Evolutionary conservation across 2,797 vertebrate genomes (phyloP).

Genomic region (Scolopax bukidnonensis): DNA sequence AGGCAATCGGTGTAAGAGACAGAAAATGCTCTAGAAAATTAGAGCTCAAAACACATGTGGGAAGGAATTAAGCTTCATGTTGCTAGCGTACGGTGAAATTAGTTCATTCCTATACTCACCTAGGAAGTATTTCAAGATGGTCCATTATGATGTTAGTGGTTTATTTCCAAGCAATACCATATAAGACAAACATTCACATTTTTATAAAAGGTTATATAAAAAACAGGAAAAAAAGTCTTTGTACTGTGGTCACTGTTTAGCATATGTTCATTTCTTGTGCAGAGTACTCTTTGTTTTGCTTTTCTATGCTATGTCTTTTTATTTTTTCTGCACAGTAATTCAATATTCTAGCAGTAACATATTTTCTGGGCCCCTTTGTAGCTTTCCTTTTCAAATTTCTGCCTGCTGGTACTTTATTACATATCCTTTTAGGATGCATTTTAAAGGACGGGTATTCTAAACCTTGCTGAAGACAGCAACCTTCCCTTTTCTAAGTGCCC

Average conservation of each 20-base stretch:
- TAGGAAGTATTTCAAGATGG: background rate
- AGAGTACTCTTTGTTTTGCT: background rate
- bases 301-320: background rate
- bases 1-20: background rate
- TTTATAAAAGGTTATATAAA: background rate
- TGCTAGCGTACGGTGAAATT: background rate
- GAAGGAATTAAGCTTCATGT: background rate
- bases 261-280: background rate
- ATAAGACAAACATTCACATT: background rate
- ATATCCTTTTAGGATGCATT: background rate
- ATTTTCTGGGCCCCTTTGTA: background rate
- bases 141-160: background rate
- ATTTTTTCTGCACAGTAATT: background rate
- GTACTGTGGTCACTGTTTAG: background rate
- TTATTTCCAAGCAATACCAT: background rate
- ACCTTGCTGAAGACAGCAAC: background rate
- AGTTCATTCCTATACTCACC: background rate
- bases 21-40: background rate
- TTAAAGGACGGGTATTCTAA: background rate
- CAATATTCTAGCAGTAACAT: background rate
- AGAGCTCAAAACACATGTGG: background rate
- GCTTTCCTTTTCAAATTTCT: background rate
- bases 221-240: background rate
- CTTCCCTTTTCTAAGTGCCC: background rate
- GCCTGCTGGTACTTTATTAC: background rate